phyloP scores from a whole-genome alignment of 2,797 vertebrate genomes.

The Esox masquinongy region DNA sequence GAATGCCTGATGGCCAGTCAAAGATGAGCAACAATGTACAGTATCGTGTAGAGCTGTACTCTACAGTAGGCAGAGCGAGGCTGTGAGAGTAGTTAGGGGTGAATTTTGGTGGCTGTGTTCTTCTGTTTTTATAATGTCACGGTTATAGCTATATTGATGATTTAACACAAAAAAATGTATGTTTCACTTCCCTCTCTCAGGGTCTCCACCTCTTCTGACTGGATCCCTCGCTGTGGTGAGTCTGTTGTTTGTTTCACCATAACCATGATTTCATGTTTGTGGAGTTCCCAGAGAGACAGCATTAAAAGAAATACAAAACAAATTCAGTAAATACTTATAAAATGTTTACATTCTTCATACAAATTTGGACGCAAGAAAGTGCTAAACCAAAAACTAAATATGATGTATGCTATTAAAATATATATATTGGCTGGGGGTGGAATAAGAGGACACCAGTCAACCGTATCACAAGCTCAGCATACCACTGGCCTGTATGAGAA shows the following conservation, averaged over 20 bases:
- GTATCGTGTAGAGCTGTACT: neutral
- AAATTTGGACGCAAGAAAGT: neutral
- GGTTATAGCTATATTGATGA: neutral
- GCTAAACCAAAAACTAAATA: neutral
- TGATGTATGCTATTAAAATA: neutral
- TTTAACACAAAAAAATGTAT: neutral
- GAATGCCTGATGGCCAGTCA: no score
- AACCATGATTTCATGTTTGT: neutral
- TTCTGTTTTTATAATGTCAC: neutral
- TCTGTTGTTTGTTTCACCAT: conserved; percentile 16
- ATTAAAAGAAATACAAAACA: neutral
- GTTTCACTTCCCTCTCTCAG: conserved; percentile 48
- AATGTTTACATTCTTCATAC: neutral
- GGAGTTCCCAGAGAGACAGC: neutral
- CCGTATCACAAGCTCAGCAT: no score
- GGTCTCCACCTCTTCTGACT: conserved; percentile 56
- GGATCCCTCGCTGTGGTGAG: conserved; percentile 67
- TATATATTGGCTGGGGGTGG: no score
- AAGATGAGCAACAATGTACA: no score
- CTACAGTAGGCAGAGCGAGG: neutral
- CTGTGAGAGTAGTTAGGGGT: neutral
- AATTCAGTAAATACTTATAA: neutral
- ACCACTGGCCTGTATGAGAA: no score
- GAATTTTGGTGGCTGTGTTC: neutral
- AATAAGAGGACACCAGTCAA: no score